Conservation (phyloP, 2,888 invertebrate species). For the Stegophylla sp. region DNA sequence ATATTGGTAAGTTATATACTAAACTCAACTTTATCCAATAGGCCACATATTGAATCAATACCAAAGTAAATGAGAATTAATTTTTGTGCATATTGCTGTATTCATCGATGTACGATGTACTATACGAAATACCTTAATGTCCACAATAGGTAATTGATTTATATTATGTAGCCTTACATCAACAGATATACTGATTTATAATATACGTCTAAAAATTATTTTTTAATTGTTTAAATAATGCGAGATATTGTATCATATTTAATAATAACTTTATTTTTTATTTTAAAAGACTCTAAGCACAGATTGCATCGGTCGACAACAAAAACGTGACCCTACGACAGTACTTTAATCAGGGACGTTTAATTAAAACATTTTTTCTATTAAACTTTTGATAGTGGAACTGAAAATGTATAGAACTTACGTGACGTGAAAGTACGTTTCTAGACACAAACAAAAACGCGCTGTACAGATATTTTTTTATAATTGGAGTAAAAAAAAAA, state of each 20-base stretch:
- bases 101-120: not conserved
- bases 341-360: constrained; percentile 20
- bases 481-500: constrained; percentile 18
- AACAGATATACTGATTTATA: too few species aligned
- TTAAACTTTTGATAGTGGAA: constrained; percentile 28
- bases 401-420: constrained; percentile 25
- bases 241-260: not conserved
- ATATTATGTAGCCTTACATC: not conserved
- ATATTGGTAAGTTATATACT: too few species aligned
- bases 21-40: too few species aligned
- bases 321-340: constrained; percentile 41
- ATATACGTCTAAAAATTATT: too few species aligned
- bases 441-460: constrained; percentile 31
- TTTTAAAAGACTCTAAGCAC: not conserved
- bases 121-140: not conserved
- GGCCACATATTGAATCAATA: too few species aligned
- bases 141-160: not conserved
- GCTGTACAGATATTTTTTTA: constrained; percentile 11
- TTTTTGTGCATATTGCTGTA: not conserved
- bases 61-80: too few species aligned
- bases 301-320: constrained; percentile 25
- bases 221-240: not conserved
- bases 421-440: constrained; percentile 16
- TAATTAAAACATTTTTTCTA: constrained; percentile 51
- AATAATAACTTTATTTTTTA: not conserved